phyloP scores from a whole-genome alignment of 2,888 invertebrate species.

The Timema cristinae region DNA sequence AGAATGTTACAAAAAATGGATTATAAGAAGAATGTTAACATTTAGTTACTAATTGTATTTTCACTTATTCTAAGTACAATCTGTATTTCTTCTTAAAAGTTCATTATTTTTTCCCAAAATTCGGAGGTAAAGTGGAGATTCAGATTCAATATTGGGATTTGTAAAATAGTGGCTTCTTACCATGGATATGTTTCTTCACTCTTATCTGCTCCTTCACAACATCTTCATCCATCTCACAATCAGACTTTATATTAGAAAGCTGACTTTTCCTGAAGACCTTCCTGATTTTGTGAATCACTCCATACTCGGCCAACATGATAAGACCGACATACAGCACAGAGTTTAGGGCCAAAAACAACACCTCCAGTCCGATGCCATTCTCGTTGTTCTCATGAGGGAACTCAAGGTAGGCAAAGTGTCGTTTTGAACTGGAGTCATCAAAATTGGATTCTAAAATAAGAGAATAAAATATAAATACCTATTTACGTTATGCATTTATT shows the following conservation, averaged over 20 bases:
- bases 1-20: too few relatives aligned
- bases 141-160: too few relatives aligned
- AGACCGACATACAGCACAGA: conserved; percentile 31
- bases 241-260: conserved; percentile 21
- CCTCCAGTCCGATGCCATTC: conserved; percentile 29
- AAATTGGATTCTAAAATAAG: too few relatives aligned
- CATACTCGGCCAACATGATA: conserved; percentile 34
- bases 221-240: conserved; percentile 38
- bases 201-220: conserved; percentile 37
- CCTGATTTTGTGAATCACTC: conserved; percentile 31
- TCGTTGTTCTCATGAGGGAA: conserved; percentile 25
- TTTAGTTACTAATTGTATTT: too few relatives aligned
- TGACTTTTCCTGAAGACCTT: conserved; percentile 41
- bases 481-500: too few relatives aligned
- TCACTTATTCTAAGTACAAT: too few relatives aligned
- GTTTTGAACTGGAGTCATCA: too few relatives aligned
- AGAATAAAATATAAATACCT: too few relatives aligned
- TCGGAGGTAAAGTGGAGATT: too few relatives aligned
- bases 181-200: conserved; percentile 19
- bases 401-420: conserved; percentile 26
- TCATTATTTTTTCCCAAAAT: too few relatives aligned
- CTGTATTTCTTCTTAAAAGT: too few relatives aligned
- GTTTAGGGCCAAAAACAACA: conserved; percentile 32
- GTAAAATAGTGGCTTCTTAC: not conserved
- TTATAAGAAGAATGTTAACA: too few relatives aligned